Percentiles rank a stretch among this genome's conserved stretches.
Conservation (phyloP, 2,113 vertebrate genomes). For the Cyanoramphus novaezelandiae region DNA sequence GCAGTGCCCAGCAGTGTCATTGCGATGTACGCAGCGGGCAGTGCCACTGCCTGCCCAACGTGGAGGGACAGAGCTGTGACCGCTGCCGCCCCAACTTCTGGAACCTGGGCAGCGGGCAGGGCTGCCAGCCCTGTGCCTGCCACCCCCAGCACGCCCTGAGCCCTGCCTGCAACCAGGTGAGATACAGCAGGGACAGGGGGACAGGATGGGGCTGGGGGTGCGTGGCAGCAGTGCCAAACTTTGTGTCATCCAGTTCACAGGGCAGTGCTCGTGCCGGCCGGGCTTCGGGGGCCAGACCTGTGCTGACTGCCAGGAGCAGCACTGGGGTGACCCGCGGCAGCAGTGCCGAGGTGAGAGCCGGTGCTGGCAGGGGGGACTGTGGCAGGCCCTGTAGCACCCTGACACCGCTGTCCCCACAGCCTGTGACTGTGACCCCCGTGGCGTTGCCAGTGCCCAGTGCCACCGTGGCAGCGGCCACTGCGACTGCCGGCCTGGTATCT, state of each 20-base stretch:
- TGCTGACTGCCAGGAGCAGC: conserved; percentile 90
- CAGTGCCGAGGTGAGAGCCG: conserved; percentile 86
- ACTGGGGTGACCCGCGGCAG: conserved; percentile 88
- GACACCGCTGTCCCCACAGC: conserved; percentile 65
- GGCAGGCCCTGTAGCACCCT: rapidly evolving
- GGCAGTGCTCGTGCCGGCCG: conserved; percentile 89
- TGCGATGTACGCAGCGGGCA: conserved; percentile 87
- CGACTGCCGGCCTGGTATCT: conserved; percentile 87
- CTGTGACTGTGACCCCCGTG: conserved; percentile 91
- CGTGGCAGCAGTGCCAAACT: background rate
- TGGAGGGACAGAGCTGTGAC: conserved; percentile 89
- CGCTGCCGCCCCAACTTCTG: conserved; percentile 90
- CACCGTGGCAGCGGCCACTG: conserved; percentile 89
- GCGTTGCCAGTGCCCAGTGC: conserved; percentile 88
- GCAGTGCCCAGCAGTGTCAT: conserved; percentile 82
- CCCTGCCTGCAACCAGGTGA: conserved; percentile 90
- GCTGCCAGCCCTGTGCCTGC: conserved; percentile 88
- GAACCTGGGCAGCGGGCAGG: conserved; percentile 87
- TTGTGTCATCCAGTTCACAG: conserved; percentile 80
- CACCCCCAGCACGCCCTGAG: conserved; percentile 84
- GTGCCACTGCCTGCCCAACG: conserved; percentile 88
- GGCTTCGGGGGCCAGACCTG: conserved; percentile 93
- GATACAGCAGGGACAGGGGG: rapidly evolving
- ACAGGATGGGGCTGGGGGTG: too few relatives aligned
- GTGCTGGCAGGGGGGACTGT: rapidly evolving